Evolutionary conservation across 2,888 invertebrate species (phyloP).

Genomic region (Griposia aprilina): DNA sequence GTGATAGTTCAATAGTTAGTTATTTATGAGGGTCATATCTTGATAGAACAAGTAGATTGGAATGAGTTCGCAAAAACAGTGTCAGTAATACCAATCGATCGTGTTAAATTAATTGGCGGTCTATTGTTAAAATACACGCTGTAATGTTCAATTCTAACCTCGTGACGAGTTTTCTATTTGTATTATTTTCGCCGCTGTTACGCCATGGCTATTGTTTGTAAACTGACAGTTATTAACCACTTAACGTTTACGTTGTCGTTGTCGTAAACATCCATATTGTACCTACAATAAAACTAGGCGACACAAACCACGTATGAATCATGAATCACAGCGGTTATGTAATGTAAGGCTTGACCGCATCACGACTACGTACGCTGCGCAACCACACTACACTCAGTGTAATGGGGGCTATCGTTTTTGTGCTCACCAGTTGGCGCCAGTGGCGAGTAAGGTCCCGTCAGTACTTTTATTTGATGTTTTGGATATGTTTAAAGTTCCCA

Average conservation of each 20-base stretch:
- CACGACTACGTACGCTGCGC: conserved; percentile 58
- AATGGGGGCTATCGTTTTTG: too few relatives aligned
- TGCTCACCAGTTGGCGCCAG: too few relatives aligned
- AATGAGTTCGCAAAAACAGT: conserved; percentile 32
- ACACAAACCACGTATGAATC: conserved; percentile 65
- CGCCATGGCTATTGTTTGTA: conserved; percentile 45
- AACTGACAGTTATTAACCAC: conserved; percentile 42
- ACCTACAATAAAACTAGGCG: conserved; percentile 53
- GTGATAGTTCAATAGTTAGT: conserved; percentile 16
- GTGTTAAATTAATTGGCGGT: conserved; percentile 19
- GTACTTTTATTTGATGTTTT: too few relatives aligned
- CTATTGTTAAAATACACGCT: conserved; percentile 29
- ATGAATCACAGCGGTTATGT: conserved; percentile 69
- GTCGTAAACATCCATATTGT: conserved; percentile 48
- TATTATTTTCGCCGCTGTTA: conserved; percentile 26
- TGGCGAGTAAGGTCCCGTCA: too few relatives aligned
- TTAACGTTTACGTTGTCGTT: conserved; percentile 45
- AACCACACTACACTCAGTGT: background rate
- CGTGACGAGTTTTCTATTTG: conserved; percentile 35
- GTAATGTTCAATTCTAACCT: conserved; percentile 21
- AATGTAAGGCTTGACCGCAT: conserved; percentile 66
- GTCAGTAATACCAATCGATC: conserved; percentile 15
- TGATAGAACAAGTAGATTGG: conserved; percentile 3
- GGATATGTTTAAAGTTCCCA: too few relatives aligned
- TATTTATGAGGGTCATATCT: conserved; percentile 9